Conservation (phyloP, 2,888 invertebrate species). For the Pandemis corylana region DNA sequence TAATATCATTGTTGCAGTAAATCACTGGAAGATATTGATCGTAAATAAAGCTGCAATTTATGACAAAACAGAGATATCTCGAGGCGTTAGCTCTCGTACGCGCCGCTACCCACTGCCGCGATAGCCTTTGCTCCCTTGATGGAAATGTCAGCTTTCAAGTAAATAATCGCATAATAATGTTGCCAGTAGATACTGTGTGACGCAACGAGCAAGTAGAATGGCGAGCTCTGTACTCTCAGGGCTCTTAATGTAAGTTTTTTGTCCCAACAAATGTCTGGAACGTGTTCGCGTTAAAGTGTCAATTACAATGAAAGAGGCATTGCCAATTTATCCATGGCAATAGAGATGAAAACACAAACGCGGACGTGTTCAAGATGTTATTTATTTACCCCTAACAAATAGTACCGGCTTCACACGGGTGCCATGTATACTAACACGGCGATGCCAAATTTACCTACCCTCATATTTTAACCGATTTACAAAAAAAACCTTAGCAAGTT, state of each 20-base stretch:
- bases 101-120: slow-evolving; percentile 44
- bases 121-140: slow-evolving; percentile 68
- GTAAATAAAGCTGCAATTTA: slow-evolving; percentile 77
- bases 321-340: too few relatives aligned
- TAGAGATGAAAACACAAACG: too few relatives aligned
- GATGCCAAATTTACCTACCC: too few relatives aligned
- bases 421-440: too few relatives aligned
- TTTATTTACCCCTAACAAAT: too few relatives aligned
- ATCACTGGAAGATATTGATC: slow-evolving; percentile 74
- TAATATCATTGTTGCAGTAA: slow-evolving; percentile 74
- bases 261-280: neutral
- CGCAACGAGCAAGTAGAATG: slow-evolving; percentile 13
- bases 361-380: too few relatives aligned
- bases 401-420: too few relatives aligned
- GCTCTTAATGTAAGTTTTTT: neutral
- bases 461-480: too few relatives aligned
- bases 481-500: too few relatives aligned
- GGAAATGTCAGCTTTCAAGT: slow-evolving; percentile 63
- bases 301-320: too few relatives aligned
- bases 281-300: too few relatives aligned
- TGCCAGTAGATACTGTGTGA: slow-evolving; percentile 38
- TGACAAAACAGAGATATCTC: slow-evolving; percentile 72
- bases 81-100: slow-evolving; percentile 51
- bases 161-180: slow-evolving; percentile 60
- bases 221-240: slow-evolving; percentile 10